phyloP scores from a whole-genome alignment of 1,140 invertebrate species.

The Tetragonula clypearis region DNA sequence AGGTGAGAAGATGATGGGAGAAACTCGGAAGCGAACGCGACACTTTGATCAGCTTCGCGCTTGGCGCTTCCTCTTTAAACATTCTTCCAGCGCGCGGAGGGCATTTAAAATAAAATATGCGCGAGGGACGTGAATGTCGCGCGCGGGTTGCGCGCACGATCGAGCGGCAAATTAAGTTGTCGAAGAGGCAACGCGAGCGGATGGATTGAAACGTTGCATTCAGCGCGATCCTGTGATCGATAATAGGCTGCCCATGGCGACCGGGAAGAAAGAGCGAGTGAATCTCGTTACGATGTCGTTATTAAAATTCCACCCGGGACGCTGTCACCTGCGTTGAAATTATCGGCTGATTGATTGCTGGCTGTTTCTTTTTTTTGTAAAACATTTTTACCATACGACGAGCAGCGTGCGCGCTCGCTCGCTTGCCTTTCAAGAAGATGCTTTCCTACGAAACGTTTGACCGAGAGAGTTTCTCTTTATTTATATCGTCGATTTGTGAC shows the following conservation, averaged over 20 bases:
- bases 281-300: conserved; percentile 9
- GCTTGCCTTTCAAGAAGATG: background rate
- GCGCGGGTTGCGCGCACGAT: background rate
- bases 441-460: background rate
- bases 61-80: background rate
- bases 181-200: background rate
- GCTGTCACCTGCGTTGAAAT: conserved; percentile 11
- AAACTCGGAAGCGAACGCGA: background rate
- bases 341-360: conserved; percentile 19
- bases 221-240: conserved; percentile 9
- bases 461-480: background rate
- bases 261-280: background rate
- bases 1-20: background rate
- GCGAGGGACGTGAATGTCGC: background rate
- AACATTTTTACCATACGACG: background rate
- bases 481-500: background rate
- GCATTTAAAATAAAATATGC: background rate
- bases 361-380: background rate
- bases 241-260: background rate
- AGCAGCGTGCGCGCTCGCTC: background rate
- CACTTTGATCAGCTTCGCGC: background rate
- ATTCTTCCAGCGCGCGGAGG: background rate
- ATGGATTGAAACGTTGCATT: background rate
- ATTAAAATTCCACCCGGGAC: conserved; percentile 13
- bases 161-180: conserved; percentile 5